These are phyloP conservation scores for Podotricha telesiphe DNA, from an alignment of 2,888 invertebrate species.

Conservation along the genomic window DNA sequence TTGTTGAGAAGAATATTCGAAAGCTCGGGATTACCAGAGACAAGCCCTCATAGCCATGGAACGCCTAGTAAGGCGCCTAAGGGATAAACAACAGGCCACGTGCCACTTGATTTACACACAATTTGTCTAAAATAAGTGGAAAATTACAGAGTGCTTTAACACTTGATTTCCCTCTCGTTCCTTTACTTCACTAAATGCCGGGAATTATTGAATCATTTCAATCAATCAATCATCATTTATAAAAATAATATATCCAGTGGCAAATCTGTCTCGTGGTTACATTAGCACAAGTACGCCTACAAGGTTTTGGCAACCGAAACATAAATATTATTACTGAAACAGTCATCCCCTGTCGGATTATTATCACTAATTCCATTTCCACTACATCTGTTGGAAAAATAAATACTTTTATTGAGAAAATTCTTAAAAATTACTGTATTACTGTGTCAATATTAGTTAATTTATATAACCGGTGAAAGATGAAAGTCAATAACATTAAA, in stretches of 20 bases:
- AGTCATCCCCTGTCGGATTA: slow-evolving; percentile 63
- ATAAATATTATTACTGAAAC: slow-evolving; percentile 69
- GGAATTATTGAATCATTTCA: too few relatives aligned
- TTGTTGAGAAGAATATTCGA: too few relatives aligned
- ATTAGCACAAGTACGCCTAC: slow-evolving; percentile 39
- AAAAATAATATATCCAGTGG: slow-evolving; percentile 8
- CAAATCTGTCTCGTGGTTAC: slow-evolving; percentile 22
- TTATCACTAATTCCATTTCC: slow-evolving; percentile 51
- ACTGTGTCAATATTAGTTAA: neutral
- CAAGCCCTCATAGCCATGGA: too few relatives aligned
- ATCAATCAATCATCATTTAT: too few relatives aligned
- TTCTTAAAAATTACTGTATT: neutral
- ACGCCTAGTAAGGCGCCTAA: too few relatives aligned
- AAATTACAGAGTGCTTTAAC: too few relatives aligned
- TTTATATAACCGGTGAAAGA: neutral
- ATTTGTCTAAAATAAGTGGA: too few relatives aligned
- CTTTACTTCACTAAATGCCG: too few relatives aligned
- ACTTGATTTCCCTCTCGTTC: too few relatives aligned
- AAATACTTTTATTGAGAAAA: slow-evolving; percentile 24
- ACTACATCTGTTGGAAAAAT: slow-evolving; percentile 36
- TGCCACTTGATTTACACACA: too few relatives aligned
- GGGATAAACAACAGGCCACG: too few relatives aligned
- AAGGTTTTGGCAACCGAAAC: slow-evolving; percentile 64
- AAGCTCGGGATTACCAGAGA: too few relatives aligned
- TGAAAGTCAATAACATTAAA: neutral